A percentile compares a stretch with the other conserved stretches of the same genome.
Evolutionary conservation across 1,140 invertebrate genomes (phyloP).

Genomic region (Camponotus floridanus): DNA sequence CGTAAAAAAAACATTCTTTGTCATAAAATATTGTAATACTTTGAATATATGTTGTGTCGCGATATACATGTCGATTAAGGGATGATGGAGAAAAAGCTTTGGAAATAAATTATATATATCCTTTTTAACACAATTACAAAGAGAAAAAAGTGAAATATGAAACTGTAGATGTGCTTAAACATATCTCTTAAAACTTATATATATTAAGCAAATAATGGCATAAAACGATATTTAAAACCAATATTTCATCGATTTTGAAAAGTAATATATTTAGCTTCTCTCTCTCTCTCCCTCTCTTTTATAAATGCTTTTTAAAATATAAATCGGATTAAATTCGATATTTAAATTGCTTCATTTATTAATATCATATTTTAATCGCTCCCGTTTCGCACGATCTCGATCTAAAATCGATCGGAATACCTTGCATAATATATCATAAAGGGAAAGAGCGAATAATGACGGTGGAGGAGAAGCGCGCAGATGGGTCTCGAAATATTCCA

Average conservation of each 20-base stretch:
- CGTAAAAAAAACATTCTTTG: neutral
- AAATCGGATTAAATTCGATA: neutral
- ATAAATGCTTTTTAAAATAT: neutral
- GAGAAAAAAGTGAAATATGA: conserved; percentile 5
- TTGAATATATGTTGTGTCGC: neutral
- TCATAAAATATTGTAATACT: neutral
- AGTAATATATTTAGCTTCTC: neutral
- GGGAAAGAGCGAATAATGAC: neutral
- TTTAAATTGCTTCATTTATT: neutral
- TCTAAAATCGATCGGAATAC: neutral
- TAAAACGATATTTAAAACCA: neutral
- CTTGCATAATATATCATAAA: neutral
- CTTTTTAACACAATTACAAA: conserved; percentile 1
- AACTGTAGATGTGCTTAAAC: neutral
- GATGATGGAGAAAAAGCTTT: conserved; percentile 9
- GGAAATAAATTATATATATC: conserved; percentile 39
- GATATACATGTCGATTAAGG: neutral
- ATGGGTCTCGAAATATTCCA: conserved; percentile 56
- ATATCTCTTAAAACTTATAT: neutral
- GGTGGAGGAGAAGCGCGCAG: neutral
- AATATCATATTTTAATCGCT: neutral
- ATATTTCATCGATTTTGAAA: neutral
- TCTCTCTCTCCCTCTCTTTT: neutral
- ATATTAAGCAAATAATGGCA: neutral
- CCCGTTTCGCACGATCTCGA: neutral